Conservation (phyloP, 1,140 invertebrate genomes). For the Drosophila sp. region DNA sequence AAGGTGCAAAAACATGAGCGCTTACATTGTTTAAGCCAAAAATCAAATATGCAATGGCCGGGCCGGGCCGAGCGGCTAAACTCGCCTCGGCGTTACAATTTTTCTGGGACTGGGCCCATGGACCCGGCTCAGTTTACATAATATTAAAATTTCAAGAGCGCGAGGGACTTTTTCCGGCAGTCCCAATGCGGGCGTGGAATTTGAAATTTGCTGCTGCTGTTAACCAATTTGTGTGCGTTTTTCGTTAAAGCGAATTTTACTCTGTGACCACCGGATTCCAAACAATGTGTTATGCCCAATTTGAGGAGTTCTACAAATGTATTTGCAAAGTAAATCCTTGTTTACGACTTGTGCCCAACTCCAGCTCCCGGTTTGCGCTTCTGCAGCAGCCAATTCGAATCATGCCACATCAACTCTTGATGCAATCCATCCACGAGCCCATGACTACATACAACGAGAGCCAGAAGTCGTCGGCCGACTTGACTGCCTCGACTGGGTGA, state of each 20-base stretch:
- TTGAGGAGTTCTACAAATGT: constrained; percentile 17
- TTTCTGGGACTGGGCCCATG: neutral
- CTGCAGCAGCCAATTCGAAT: constrained; percentile 63
- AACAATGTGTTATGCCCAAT: neutral
- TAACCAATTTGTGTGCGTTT: constrained; percentile 1
- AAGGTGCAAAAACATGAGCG: constrained; percentile 46
- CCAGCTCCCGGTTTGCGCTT: constrained; percentile 38
- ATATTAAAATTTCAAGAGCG: constrained; percentile 54
- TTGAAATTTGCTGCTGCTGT: neutral
- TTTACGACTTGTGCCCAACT: constrained; percentile 12
- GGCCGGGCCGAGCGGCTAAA: no score
- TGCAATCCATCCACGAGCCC: neutral
- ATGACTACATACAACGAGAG: neutral
- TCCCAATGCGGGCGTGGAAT: constrained; percentile 30
- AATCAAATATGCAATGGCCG: constrained; percentile 68
- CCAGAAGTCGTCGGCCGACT: neutral
- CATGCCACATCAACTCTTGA: constrained; percentile 54
- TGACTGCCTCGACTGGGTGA: constrained; percentile 2
- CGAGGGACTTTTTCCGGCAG: constrained; percentile 9
- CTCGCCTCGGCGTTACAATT: constrained; percentile 16
- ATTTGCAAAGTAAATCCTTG: constrained; percentile 38
- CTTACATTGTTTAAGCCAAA: constrained; percentile 61
- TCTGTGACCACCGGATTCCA: no score
- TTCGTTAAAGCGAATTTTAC: constrained; percentile 16
- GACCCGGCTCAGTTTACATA: constrained; percentile 69